Base-by-base conservation (phyloP, 2,797 vertebrate genomes). In the Ctenochaetus hawaiiensis region DNA sequence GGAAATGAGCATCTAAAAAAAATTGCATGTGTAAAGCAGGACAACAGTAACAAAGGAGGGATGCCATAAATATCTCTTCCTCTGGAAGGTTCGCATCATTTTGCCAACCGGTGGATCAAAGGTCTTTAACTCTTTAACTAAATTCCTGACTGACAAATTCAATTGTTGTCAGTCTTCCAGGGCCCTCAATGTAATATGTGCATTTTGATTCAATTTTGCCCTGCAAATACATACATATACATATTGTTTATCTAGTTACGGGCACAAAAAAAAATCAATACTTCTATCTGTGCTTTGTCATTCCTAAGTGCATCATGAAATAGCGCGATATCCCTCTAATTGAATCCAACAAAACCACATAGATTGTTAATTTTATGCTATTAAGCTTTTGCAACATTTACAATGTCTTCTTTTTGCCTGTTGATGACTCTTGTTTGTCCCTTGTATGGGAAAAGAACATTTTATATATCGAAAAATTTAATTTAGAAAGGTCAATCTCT, bases 191-290 rank as follows among this genome's bases (percentile, higher is more conserved):
- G 96, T 96, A 96, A 97, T 97, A 97, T 96, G 96, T 98, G 97
- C 89, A 96, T 97, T 96, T 96, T 99, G 97, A 99, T 99, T 97
- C 91, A 96, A 99, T 99, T 99, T 30, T 97, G 82, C 93, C 91
- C 96, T 83, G 92, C 96, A 97, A 97, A 98, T 96, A 97, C 96
- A 96, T 97, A 94, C 96, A 99, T 99, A 98, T 99, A 99, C 98
- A 99, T 99, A 98, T 97, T 96, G 96, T 97, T 99, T 99, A 99
- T 98, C 97, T 95, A 95, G 98, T 99, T 99, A 99, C 93, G 93
- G 93, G 51, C 54, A 56, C 92, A 83, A 96, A 96, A 97, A 37
- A 39, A 97, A 98, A 99, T 98, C 97, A 96, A 98, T 99, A 97
- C 94, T 96, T 96, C 96, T 96, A 96, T 96, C 96, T 96, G 96